Conservation (phyloP, 2,113 vertebrate species). For the Halcyon senegalensis region DNA sequence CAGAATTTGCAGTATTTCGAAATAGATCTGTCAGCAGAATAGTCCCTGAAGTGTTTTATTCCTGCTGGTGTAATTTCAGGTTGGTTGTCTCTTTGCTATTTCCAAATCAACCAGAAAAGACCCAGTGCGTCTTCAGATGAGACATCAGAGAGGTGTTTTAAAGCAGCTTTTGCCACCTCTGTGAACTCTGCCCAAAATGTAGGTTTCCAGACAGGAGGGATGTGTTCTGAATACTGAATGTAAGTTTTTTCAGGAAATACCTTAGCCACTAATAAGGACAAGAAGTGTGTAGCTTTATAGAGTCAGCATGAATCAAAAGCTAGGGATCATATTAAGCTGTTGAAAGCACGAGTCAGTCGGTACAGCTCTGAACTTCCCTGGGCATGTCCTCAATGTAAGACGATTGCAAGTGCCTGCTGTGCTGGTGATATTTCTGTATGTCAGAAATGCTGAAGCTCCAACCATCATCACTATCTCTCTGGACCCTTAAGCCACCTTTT, state of each 20-base stretch:
- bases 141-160: neutral
- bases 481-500: neutral
- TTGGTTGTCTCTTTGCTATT: neutral
- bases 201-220: neutral
- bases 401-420: neutral
- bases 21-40: slow-evolving; percentile 32
- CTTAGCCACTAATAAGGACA: neutral
- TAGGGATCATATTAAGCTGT: neutral
- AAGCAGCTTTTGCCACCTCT: neutral
- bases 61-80: slow-evolving; percentile 19
- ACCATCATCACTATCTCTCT: neutral
- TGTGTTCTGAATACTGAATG: neutral
- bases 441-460: slow-evolving; percentile 3
- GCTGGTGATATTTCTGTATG: neutral
- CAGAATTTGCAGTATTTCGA: slow-evolving; percentile 9
- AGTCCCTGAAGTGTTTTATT: neutral
- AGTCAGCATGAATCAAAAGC: neutral
- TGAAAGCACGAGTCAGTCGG: neutral
- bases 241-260: slow-evolving; percentile 11
- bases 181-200: neutral
- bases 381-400: neutral
- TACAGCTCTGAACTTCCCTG: slow-evolving; percentile 6
- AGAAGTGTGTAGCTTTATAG: neutral
- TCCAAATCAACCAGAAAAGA: neutral
- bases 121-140: neutral